Percentiles rank a stretch among this genome's conserved stretches.
These are phyloP conservation scores for Octonoba sinensis DNA, from an alignment of 2,888 invertebrate genomes.

Conservation along the genomic window DNA sequence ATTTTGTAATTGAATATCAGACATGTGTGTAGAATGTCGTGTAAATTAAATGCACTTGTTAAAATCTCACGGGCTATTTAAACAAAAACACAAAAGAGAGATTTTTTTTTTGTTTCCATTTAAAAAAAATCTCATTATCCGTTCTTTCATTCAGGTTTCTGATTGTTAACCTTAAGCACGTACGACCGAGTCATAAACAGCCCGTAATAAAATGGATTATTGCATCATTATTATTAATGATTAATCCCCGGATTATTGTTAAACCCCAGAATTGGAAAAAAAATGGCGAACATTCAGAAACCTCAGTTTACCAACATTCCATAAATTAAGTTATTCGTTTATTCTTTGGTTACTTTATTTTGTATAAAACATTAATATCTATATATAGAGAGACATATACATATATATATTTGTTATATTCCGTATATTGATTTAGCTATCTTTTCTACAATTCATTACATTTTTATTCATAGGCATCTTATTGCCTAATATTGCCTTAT, in stretches of 20 bases:
- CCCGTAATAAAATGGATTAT: constrained; percentile 1
- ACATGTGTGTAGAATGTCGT: constrained; percentile 33
- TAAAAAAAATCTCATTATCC: constrained; percentile 27
- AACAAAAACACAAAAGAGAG: constrained; percentile 14
- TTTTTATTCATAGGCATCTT: constrained; percentile 35
- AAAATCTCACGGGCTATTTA: constrained; percentile 57
- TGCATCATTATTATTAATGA: too few relatives aligned
- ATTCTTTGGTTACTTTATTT: constrained; percentile 46
- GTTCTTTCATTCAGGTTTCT: constrained; percentile 15
- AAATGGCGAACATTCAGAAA: constrained; percentile 12
- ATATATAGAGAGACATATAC: constrained; percentile 48
- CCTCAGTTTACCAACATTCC: constrained; percentile 18
- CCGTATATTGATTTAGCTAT: constrained; percentile 56
- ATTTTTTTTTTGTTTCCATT: constrained; percentile 25
- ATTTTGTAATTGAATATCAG: constrained; percentile 43
- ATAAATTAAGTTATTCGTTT: constrained; percentile 30
- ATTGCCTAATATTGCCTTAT: constrained; percentile 59
- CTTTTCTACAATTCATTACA: constrained; percentile 56
- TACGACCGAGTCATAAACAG: background rate
- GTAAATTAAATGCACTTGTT: constrained; percentile 62
- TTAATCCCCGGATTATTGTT: too few relatives aligned
- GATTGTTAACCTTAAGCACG: background rate
- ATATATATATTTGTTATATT: constrained; percentile 60
- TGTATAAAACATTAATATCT: constrained; percentile 34
- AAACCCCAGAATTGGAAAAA: background rate